phyloP scores from a whole-genome alignment of 2,888 invertebrate species.

The Phortica magna region DNA sequence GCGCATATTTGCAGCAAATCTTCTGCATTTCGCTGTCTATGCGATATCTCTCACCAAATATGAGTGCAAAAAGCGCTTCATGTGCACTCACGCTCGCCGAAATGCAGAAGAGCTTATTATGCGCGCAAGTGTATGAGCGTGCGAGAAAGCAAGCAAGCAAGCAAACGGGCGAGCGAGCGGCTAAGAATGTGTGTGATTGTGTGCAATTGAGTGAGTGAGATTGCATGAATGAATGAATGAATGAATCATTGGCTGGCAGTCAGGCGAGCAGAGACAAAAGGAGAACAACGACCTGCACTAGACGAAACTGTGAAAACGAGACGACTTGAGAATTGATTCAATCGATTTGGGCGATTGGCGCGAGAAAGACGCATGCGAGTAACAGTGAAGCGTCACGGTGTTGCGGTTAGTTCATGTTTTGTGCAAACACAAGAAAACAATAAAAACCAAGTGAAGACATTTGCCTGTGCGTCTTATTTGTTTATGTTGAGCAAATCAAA shows the following conservation, averaged over 20 bases:
- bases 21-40: conserved; percentile 16
- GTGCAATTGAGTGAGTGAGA: not conserved
- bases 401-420: not conserved
- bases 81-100: not conserved
- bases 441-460: not conserved
- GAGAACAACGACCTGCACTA: not conserved
- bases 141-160: not conserved
- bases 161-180: not conserved
- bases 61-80: not conserved
- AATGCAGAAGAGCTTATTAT: not conserved
- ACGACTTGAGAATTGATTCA: conserved; percentile 29
- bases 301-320: not conserved
- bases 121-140: not conserved
- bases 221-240: conserved; percentile 17
- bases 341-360: conserved; percentile 58
- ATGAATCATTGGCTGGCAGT: conserved; percentile 5
- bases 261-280: not conserved
- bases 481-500: not conserved
- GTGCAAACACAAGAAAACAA: not conserved
- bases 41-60: not conserved
- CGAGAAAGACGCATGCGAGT: conserved; percentile 36
- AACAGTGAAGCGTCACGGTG: not conserved
- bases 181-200: not conserved
- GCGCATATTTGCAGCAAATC: not conserved
- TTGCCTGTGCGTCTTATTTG: conserved; percentile 3